A percentile compares a stretch with the other conserved stretches of the same genome.
Evolutionary conservation across 2,113 vertebrate genomes (phyloP).

Genomic region (Hydrochoerus hydrochaeris): DNA sequence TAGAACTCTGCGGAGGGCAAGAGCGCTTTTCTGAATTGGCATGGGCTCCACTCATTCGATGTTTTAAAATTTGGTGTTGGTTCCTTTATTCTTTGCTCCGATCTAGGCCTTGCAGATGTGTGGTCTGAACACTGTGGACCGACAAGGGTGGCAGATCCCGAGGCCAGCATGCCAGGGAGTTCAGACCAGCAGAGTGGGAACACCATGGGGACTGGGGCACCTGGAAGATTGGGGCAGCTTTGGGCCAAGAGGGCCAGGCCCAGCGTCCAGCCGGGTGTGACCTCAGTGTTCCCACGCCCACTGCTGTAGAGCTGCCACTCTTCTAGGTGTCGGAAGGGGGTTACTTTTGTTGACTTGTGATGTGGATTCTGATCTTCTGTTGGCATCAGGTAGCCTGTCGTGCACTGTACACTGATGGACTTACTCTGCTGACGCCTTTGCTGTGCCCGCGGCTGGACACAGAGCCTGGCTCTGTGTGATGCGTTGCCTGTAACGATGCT

Average conservation of each 20-base stretch:
- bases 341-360: slow-evolving; percentile 86
- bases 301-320: slow-evolving; percentile 83
- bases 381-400: slow-evolving; percentile 84
- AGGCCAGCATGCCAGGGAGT: slow-evolving; percentile 61
- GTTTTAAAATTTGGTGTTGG: slow-evolving; percentile 78
- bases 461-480: slow-evolving; percentile 84
- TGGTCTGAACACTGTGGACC: slow-evolving; percentile 61
- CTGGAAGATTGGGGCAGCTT: slow-evolving; percentile 70
- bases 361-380: slow-evolving; percentile 85
- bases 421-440: slow-evolving; percentile 81
- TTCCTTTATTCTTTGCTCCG: slow-evolving; percentile 82
- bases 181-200: slow-evolving; percentile 75
- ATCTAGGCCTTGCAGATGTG: slow-evolving; percentile 83
- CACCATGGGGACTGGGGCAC: background rate
- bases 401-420: slow-evolving; percentile 85
- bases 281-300: slow-evolving; percentile 77
- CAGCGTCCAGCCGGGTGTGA: background rate
- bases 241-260: slow-evolving; percentile 71
- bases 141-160: slow-evolving; percentile 55
- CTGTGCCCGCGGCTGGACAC: slow-evolving; percentile 86
- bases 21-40: slow-evolving; percentile 81
- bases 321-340: slow-evolving; percentile 82
- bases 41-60: slow-evolving; percentile 69
- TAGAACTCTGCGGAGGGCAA: slow-evolving; percentile 71
- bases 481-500: slow-evolving; percentile 90